Base-by-base conservation (phyloP, 1,140 invertebrate genomes). In the Pseudomyrmex gracilis region DNA sequence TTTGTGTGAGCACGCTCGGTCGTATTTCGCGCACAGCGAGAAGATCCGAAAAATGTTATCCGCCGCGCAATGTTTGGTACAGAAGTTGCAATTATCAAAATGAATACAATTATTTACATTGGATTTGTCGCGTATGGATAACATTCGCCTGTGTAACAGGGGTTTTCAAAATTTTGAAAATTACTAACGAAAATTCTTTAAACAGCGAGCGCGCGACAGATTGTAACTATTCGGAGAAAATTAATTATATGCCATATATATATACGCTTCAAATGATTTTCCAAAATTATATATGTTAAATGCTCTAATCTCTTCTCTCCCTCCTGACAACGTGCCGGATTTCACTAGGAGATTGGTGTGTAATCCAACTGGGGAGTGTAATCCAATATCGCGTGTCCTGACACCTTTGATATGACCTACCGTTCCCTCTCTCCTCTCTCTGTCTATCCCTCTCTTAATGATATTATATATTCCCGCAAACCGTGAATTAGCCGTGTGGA, bases 331-430 rank as follows among this genome's bases (percentile, higher is more conserved):
- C 15, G 12, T 20, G 17, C 12, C n/a, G 24, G 47, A 53, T 78
- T 78, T 67, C 43, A 24, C 17, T 55, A 34, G 34, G 34, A 34
- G 34, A 34, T 34, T 34, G 5, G 43, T 5, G 49, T 64, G 10
- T 53, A 45, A 71, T 15, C 13, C 9, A 12, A 17, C 49, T 13
- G 13, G 7, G 20, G 47, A 17, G 49, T 73, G 45, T 61, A 82
- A 73, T 3, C 63, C 49, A 63, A 78, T 84, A 83, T 83, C 24
- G 45, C 57, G 82, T 49, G 57, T 63, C 10, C 43, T 12, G 24
- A 51, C 51, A 51, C 55, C 73, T 78, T 84, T 84, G 66, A 84
- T 58, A 68, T 45, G 24, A 67, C 22, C 55, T 51, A 45, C 17
- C 17, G 82, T 70, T 84, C 78, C 15, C 57, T 34, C 34, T 5